Evolutionary conservation across 2,888 invertebrate species (phyloP), one percentile per base, ranked within the genome.

Genomic region (Ormyrus labotus): DNA sequence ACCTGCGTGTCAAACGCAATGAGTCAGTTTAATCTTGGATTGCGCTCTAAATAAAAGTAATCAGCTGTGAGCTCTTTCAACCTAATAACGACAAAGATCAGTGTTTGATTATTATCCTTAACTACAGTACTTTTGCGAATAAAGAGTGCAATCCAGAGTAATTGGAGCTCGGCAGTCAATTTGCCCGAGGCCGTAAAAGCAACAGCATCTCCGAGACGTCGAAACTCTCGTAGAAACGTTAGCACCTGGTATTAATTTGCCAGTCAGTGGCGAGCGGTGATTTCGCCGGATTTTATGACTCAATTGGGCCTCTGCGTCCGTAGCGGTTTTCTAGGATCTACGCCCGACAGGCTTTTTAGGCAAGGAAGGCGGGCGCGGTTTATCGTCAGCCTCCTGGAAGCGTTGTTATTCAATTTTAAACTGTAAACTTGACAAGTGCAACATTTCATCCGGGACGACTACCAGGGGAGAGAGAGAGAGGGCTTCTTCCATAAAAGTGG

Each of bases 401-500:
- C 58, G 76, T 72, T 76, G 80, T 80, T 80, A 76, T 80, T 76
- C 80, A 80, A 80, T 80, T 80, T 80, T 76, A 80, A 80, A 75
- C 74, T 63, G 74, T 58, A 55, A 58, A 63, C 76, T 63, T 80
- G 80, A 80, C 80, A 71, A 72, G 71, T 71, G 67, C 60, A 61
- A 63, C 70, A 70, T 80, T 57, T 73, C 72, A 63, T 78, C 61
- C 47, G n/a, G n/a, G 53, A 47, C 58, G 34, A 34, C 34, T 34
- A 34, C 34, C 34, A 34, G 34, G 34, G 34, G 34, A 34, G 34
- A 34, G 34, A 34, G 34, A 4, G 34, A 19, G 19, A 34, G 34
- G 34, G 34, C 34, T 34, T 4, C 34, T 34, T 34, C 34, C 34
- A 34, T 34, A 57, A 73, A 65, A 73, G 48, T 48, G 13, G n/a